These are phyloP conservation scores for Brachymystax lenok DNA, from an alignment of 2,797 vertebrate genomes.

Conservation along the genomic window DNA sequence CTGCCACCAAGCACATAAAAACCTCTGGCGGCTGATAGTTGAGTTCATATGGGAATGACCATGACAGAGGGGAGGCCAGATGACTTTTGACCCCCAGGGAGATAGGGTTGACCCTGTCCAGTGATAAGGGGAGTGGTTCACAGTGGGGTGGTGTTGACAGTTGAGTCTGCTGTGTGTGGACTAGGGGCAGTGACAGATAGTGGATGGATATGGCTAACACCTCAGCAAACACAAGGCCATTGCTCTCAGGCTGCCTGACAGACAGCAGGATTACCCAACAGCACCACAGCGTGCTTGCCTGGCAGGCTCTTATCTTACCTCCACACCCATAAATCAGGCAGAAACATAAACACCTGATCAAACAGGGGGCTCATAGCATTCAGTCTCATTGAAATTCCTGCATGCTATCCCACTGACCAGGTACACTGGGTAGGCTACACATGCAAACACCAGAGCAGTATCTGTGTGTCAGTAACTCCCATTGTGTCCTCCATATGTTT, in stretches of 20 bases:
- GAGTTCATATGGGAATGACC: not conserved
- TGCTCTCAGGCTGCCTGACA: conserved; percentile 1
- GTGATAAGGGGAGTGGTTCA: not conserved
- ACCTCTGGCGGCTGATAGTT: not conserved
- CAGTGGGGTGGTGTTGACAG: not conserved
- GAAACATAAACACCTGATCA: conserved; percentile 32
- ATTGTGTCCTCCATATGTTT: not conserved
- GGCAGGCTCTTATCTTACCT: not conserved
- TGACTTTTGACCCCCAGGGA: conserved; percentile 3
- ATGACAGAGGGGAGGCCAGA: conserved; percentile 6
- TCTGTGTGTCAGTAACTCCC: not conserved
- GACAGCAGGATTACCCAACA: conserved; percentile 27
- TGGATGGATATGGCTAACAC: conserved; percentile 5
- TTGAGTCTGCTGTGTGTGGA: not conserved
- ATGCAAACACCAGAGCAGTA: not conserved
- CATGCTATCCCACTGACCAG: not conserved
- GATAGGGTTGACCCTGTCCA: not conserved
- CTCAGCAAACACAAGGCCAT: conserved; percentile 26
- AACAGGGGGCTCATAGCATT: conserved; percentile 5
- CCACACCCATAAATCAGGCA: not conserved
- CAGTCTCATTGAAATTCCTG: not conserved
- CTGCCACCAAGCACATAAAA: not conserved
- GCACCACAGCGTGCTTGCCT: not conserved
- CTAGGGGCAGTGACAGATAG: not conserved
- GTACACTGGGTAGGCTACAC: not conserved